phyloP scores from a whole-genome alignment of 2,113 vertebrate species.

The Dunckerocampus dactyliophorus region DNA sequence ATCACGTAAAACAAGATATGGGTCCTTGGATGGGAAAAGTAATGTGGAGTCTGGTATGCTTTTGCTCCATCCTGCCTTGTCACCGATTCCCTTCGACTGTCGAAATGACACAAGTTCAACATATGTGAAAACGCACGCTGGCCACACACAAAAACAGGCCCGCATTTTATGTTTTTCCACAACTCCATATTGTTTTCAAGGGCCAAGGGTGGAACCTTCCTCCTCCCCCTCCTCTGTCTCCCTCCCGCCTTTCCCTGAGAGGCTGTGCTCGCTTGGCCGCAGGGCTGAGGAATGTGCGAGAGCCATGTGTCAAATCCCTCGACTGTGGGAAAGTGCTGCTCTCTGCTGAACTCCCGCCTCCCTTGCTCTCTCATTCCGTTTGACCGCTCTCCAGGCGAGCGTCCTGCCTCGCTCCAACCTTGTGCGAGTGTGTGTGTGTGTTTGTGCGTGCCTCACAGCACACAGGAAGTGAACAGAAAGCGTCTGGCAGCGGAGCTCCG shows the following conservation, averaged over 20 bases:
- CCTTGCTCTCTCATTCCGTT: constrained; percentile 52
- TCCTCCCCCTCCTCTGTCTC: constrained; percentile 34
- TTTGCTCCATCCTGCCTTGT: neutral
- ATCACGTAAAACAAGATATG: too few relatives aligned
- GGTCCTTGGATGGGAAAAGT: too few relatives aligned
- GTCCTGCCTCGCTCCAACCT: constrained; percentile 76
- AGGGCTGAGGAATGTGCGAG: constrained; percentile 93
- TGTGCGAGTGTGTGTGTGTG: constrained; percentile 37
- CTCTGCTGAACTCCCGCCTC: constrained; percentile 79
- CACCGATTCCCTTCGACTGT: neutral
- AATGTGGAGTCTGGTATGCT: too few relatives aligned
- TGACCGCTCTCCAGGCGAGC: constrained; percentile 83
- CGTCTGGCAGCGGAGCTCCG: constrained; percentile 74
- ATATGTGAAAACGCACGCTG: constrained; percentile 9
- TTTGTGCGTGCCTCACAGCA: constrained; percentile 43
- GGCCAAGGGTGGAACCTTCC: constrained; percentile 81
- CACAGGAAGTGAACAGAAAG: constrained; percentile 77
- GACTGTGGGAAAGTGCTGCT: constrained; percentile 99
- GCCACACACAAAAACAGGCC: constrained; percentile 17
- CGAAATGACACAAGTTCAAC: neutral
- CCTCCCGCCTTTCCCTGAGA: constrained; percentile 46
- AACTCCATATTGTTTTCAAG: constrained; percentile 63
- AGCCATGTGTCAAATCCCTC: constrained; percentile 97
- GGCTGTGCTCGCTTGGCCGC: constrained; percentile 74
- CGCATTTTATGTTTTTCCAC: constrained; percentile 15